Conservation (phyloP, 2,888 invertebrate species). For the Apamea monoglypha region DNA sequence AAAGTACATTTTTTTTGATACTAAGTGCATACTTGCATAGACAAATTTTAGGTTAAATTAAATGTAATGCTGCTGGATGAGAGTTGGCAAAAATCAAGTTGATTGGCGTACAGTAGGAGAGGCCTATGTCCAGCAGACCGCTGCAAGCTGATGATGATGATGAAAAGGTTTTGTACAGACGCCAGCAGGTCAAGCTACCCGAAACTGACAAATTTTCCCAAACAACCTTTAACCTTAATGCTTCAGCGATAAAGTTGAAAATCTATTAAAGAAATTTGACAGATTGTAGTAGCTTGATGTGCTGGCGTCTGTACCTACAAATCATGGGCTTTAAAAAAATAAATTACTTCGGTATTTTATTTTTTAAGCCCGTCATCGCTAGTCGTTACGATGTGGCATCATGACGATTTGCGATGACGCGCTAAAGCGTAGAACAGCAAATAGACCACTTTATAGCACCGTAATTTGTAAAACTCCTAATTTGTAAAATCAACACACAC, state of each 20-base stretch:
- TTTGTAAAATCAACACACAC: not conserved
- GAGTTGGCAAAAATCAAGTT: not conserved
- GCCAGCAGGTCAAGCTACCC: no score
- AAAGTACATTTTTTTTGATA: not conserved
- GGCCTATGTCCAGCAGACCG: no score
- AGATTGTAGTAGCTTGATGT: no score
- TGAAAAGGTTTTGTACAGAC: not conserved
- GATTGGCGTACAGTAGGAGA: not conserved
- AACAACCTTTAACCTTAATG: no score
- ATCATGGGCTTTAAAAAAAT: not conserved
- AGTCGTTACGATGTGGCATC: not conserved
- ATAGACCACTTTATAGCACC: not conserved
- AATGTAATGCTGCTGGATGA: not conserved
- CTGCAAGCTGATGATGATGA: no score
- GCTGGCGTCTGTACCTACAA: no score
- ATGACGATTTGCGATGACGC: not conserved
- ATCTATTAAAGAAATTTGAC: no score
- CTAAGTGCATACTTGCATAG: not conserved
- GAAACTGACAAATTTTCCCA: no score
- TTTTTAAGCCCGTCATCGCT: not conserved
- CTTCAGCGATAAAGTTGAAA: no score
- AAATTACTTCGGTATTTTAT: not conserved
- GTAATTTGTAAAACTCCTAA: not conserved
- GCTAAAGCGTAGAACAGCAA: not conserved
- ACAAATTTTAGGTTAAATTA: not conserved